These are phyloP conservation scores for Euphysa ruthae DNA, from an alignment of 30 jellyfish, hydroid and myxozoan genomes.

Conservation along the genomic window DNA sequence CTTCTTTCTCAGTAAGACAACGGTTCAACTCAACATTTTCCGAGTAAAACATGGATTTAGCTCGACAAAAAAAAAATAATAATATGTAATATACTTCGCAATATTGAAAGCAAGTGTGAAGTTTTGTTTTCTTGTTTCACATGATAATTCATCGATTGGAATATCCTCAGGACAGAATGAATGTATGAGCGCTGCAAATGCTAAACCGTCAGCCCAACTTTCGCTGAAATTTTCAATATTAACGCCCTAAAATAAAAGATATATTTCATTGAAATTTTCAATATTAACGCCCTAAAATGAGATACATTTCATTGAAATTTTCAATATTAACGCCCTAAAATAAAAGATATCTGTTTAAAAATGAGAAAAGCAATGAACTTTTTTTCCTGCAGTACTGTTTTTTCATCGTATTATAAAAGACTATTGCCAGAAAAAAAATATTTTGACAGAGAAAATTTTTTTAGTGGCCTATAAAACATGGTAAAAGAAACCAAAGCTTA, in stretches of 20 bases:
- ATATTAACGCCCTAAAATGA: constrained; percentile 84
- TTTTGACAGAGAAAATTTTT: no score
- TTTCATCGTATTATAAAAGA: no score
- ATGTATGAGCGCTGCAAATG: constrained; percentile 79
- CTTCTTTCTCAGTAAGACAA: no score
- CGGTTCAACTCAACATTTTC: no score
- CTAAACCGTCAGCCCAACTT: constrained; percentile 96
- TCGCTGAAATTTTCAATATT: constrained; percentile 68
- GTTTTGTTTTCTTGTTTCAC: constrained; percentile 52
- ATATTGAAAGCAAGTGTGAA: constrained; percentile 71
- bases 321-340: constrained; percentile 81
- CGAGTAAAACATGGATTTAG: no score
- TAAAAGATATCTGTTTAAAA: no score
- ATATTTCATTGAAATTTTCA: constrained; percentile 59
- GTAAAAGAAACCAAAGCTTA: no score
- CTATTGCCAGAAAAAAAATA: no score
- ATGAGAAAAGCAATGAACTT: no score
- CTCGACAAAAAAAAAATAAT: no score
- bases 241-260: constrained; percentile 86
- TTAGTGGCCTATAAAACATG: no score
- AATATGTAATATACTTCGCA: constrained; percentile 52
- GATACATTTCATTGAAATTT: constrained; percentile 59
- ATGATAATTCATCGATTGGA: constrained; percentile 62
- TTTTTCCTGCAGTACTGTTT: no score
- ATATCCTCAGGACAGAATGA: constrained; percentile 68